A percentile compares a stretch with the other conserved stretches of the same genome.
These are phyloP conservation scores for Mesoclemmys tuberculata DNA, from an alignment of 2,113 vertebrate species.

Conservation along the genomic window DNA sequence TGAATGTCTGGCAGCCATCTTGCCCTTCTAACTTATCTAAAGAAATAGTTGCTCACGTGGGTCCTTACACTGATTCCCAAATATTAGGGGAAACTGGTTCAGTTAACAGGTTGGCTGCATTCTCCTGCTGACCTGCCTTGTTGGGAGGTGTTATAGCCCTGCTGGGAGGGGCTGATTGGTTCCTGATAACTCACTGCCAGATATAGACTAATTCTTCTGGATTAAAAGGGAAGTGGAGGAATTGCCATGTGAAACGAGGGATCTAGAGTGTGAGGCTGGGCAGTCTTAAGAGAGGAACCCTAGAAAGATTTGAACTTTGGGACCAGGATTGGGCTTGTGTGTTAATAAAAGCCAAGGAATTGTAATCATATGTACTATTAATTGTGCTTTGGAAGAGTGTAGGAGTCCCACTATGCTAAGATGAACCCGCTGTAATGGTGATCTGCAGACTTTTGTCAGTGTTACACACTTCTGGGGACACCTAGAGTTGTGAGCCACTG, in stretches of 20 bases:
- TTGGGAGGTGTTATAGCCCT: not conserved
- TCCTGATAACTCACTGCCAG: not conserved
- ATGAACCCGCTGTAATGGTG: not conserved
- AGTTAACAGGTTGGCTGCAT: not conserved
- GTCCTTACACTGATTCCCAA: not conserved
- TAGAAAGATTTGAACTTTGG: not conserved
- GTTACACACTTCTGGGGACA: not conserved
- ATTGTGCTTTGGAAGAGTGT: not conserved
- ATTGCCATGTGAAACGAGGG: fast-evolving
- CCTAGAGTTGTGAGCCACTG: not conserved
- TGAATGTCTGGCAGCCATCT: not conserved
- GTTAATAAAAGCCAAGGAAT: not conserved
- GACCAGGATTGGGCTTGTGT: not conserved
- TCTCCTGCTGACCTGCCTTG: not conserved
- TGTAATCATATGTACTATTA: not conserved
- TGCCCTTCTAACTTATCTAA: not conserved
- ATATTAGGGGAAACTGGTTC: not conserved
- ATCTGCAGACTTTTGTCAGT: not conserved
- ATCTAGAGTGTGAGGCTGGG: not conserved
- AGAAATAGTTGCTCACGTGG: not conserved
- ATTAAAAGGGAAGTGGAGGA: not conserved
- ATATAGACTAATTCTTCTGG: not conserved
- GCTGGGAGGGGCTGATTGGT: not conserved
- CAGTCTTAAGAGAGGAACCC: not conserved
- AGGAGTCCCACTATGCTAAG: not conserved